A percentile compares a stretch with the other conserved stretches of the same genome.
Conservation (phyloP, 2,797 vertebrate genomes). For the Phrynocephalus vlangalii region DNA sequence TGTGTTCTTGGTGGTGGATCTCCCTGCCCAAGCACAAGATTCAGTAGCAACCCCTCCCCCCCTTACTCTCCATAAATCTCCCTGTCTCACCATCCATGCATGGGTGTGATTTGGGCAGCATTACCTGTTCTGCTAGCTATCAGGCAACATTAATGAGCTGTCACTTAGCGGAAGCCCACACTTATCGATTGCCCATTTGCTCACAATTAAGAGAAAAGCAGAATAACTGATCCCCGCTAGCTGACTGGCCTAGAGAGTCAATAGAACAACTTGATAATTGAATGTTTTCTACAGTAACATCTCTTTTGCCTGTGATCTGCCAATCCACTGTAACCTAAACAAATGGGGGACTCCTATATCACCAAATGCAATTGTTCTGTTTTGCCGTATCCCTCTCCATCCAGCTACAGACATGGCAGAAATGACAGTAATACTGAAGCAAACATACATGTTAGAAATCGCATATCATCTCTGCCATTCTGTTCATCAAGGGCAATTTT, state of each 20-base stretch:
- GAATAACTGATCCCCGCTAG: background rate
- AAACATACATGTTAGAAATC: background rate
- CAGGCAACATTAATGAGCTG: constrained; percentile 14
- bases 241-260: constrained; percentile 13
- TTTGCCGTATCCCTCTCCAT: background rate
- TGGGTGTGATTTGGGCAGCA: background rate
- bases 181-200: constrained; percentile 26
- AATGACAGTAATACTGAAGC: background rate
- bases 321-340: background rate
- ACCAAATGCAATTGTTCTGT: background rate
- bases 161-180: constrained; percentile 6
- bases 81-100: background rate
- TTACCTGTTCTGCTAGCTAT: constrained; percentile 24
- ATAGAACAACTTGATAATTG: constrained; percentile 15
- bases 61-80: background rate
- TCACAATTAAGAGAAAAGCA: constrained; percentile 5
- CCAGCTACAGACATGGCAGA: background rate
- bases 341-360: background rate
- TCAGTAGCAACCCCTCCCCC: background rate
- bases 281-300: constrained; percentile 5
- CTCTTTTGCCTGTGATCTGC: background rate
- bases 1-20: background rate
- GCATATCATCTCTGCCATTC: background rate
- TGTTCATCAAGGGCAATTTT: background rate
- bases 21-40: background rate